Percentiles rank a stretch among this genome's conserved stretches.
phyloP scores from a whole-genome alignment of 2,113 vertebrate genomes.

The Herpetotheres cachinnans region DNA sequence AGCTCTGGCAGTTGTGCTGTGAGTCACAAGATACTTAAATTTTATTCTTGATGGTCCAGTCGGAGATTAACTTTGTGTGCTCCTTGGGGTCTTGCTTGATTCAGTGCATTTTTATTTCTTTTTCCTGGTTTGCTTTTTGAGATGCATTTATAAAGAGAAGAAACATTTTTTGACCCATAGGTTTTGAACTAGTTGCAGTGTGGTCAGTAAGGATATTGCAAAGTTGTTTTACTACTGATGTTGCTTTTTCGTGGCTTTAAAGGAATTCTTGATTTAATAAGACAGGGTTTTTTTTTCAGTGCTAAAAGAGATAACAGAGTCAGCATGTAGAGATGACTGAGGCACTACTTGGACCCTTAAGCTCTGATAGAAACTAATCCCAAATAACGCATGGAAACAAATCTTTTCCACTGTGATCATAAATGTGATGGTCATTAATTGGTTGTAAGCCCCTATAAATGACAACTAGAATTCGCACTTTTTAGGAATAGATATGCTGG shows the following conservation, averaged over 20 bases:
- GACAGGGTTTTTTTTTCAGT: fast-evolving
- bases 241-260: not conserved
- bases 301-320: not conserved
- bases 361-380: not conserved
- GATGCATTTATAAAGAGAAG: not conserved
- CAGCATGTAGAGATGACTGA: not conserved
- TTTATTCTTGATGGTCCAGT: not conserved
- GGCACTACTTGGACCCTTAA: not conserved
- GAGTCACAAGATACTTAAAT: not conserved
- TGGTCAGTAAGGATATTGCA: not conserved
- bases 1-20: not conserved
- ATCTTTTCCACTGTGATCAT: not conserved
- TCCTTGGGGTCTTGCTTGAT: not conserved
- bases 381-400: not conserved
- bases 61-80: not conserved
- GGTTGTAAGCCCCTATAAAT: not conserved
- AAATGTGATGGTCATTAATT: not conserved
- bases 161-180: not conserved
- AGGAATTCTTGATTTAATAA: not conserved
- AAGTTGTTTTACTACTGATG: not conserved
- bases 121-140: not conserved
- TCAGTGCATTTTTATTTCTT: not conserved
- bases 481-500: not conserved
- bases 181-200: not conserved
- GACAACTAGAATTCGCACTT: not conserved